Base-by-base conservation (phyloP, 2,888 invertebrate species). In the Acleris laterana region DNA sequence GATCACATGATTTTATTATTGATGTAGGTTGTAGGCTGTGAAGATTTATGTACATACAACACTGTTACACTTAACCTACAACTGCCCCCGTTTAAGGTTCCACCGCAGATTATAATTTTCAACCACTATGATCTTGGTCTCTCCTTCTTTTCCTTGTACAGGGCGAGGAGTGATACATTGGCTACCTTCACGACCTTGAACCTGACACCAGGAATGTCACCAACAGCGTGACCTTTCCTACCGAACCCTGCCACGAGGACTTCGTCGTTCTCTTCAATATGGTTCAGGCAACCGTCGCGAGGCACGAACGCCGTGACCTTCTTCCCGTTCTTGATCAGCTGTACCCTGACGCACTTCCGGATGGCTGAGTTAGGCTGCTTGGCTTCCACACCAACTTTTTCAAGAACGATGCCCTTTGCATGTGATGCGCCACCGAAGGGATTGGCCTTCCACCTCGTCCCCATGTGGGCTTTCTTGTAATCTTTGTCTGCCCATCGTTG, bases 311-410 rank as follows among this genome's bases (percentile, higher is more conserved):
- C 99, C 60, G 99, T 99, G 87, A 99, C 99, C 92, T 99, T 99
- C 93, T 99, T 99, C 78, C 99, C 99, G 87, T 99, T 99, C 93
- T 99, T 99, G 88, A 99, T 99, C 64, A 99, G 94, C 90, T 99
- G 99, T 50, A 99, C 99, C 84, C 99, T 95, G 65, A 99, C 99
- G 84, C 99, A 99, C 94, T 99, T 99, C 77, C 99, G 95, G 88
- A 99, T 99, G 83, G 99, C 99, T 86, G 99, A 99, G 94, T 99
- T 99, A 28, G 99, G 99, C 95, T 99, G 99, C 93, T 99, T 99
- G 79, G 99, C 99, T 95, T 99, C 99, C 82, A 99, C 99, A 83
- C 99, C 99, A 84, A 99, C 99, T 97, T 99, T 99, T 95, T 99
- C 99, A 76, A 99, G 95, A 76, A 99, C 99, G 90, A 99, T 99